Base-by-base conservation (phyloP, 2,888 invertebrate genomes). In the Standfussiana lucernea region DNA sequence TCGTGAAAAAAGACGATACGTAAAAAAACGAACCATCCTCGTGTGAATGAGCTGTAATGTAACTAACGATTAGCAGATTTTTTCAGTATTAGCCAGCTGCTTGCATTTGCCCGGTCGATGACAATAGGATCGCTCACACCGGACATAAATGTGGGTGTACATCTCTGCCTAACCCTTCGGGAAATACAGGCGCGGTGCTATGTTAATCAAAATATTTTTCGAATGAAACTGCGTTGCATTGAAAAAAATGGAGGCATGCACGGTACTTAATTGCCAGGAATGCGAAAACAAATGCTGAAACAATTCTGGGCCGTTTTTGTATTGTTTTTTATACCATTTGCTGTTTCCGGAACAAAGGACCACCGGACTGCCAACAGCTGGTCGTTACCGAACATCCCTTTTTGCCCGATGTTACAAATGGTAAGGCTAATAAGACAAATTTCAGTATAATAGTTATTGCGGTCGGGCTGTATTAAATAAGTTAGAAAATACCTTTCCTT, bases 301-400 rank as follows among this genome's bases (percentile, higher is more conserved):
- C 86, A 64, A 80, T 85, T 67, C 56, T 32, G 37, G 32, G 13
- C 24, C 35, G 74, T 73, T 80, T 80, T 81, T 80, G 81, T 64
- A 24, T 47, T 66, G 72, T 72, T 80, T 84, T 84, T 79, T 80
- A 37, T 84, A 59, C 28, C n/a, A 79, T 69, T 79, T 67, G n/a
- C 45, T 65, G 64, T 78, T 75, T 56, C 64, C 40, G 28, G 32
- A 79, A 79, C 84, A 80, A 79, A 84, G 35, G 70, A 56, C 35
- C 28, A 37, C 28, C 42, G 42, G 35, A 32, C 66, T 50, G 83
- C 83, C 50, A 83, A 80, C 79, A 84, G 62, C 62, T 84, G 79
- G 53, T 84, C 84, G 68, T 83, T 79, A 84, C 62, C 35, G 28
- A 64, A 37, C n/a, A 50, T 64, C 42, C 53, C 84, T 70, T 80